These are phyloP conservation scores for Oreochromis grahami DNA, from an alignment of 2,797 vertebrate genomes.

Conservation along the genomic window DNA sequence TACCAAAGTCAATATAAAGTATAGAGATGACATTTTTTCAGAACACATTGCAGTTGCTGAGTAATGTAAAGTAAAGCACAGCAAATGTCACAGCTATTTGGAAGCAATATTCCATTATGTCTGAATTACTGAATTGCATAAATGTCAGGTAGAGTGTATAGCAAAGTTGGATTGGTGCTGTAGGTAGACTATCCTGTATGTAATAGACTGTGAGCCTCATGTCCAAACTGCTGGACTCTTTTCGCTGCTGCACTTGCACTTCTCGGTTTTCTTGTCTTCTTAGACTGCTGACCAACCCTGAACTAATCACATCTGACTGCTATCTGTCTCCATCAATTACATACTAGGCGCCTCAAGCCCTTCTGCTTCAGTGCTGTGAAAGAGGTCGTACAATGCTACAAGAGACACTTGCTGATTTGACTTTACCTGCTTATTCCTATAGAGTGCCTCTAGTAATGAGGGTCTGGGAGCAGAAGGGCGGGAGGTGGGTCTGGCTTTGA, in stretches of 20 bases:
- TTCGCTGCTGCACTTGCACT: constrained; percentile 37
- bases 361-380: constrained; percentile 19
- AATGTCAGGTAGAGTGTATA: background rate
- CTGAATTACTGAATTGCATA: background rate
- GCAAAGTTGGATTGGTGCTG: background rate
- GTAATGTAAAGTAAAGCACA: background rate
- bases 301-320: constrained; percentile 74
- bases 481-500: background rate
- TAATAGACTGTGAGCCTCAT: background rate
- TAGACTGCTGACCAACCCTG: constrained; percentile 57
- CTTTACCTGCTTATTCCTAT: constrained; percentile 2
- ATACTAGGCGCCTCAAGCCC: constrained; percentile 46
- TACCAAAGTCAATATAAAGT: background rate
- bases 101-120: background rate
- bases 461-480: background rate
- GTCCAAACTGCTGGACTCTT: background rate
- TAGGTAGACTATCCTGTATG: background rate
- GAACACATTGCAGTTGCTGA: background rate
- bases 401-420: constrained; percentile 25
- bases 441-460: background rate
- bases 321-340: constrained; percentile 73
- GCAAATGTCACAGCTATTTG: background rate
- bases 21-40: background rate
- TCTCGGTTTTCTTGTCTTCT: constrained; percentile 17
- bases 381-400: constrained; percentile 15